phyloP scores from a whole-genome alignment of 2,113 vertebrate genomes.

The Syrrhaptes paradoxus region DNA sequence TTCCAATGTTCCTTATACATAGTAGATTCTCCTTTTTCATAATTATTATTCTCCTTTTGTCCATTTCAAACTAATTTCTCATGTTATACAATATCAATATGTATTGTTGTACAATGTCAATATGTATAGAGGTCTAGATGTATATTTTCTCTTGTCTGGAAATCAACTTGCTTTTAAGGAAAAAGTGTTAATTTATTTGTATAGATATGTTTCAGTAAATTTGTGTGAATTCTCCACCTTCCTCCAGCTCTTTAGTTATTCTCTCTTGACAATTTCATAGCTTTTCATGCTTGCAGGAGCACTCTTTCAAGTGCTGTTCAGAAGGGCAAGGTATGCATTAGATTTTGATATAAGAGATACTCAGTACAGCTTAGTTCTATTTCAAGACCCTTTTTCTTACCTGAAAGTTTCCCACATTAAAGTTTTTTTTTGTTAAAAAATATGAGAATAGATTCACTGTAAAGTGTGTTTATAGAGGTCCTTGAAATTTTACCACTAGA shows the following conservation, averaged over 20 bases:
- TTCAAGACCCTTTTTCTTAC: not conserved
- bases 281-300: not conserved
- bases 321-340: not conserved
- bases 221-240: not conserved
- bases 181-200: not conserved
- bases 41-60: not conserved
- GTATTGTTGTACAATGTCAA: not conserved
- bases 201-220: not conserved
- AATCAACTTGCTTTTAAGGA: not conserved
- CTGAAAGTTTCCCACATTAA: not conserved
- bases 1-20: not conserved
- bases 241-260: not conserved
- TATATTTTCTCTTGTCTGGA: not conserved
- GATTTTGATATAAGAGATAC: not conserved
- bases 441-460: not conserved
- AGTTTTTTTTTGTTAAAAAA: not conserved
- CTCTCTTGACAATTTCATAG: not conserved
- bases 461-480: not conserved
- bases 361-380: not conserved
- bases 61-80: not conserved
- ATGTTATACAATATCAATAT: not conserved
- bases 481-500: not conserved
- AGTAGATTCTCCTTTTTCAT: not conserved
- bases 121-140: not conserved
- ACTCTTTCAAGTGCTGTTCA: not conserved